Evolutionary conservation across 2,888 invertebrate genomes (phyloP), one percentile per base, ranked within the genome.

Genomic region (Osmoderma eremita): DNA sequence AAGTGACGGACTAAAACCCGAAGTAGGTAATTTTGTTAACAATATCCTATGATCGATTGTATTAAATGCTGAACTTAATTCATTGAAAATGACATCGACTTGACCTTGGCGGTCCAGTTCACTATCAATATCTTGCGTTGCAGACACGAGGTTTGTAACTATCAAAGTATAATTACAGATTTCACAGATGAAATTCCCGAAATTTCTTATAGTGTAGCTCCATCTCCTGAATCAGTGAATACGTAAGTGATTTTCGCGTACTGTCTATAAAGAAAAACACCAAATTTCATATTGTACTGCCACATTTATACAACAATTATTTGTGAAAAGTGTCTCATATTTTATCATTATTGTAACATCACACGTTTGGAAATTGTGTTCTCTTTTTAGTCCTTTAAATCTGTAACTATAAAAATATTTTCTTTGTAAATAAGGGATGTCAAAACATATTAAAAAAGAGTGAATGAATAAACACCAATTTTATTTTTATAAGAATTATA

Each of bases 401-500:
- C n/a, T 61, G 8, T 30, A 12, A 17, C 5, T 2, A 61, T 45
- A 12, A 30, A 36, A 22, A 42, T 45, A 17, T 58, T 65, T 62
- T 45, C 36, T 65, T 65, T 65, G 65, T 65, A 65, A 38, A 65
- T 65, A 65, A 65, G 12, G 30, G 56, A 58, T 65, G 49, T 65
- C 65, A 65, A 48, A 68, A 65, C 70, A 71, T 69, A 72, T 71
- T 71, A 70, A 68, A n/a, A n/a, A n/a, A 74, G 74, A 73, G 72
- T 74, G 70, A 70, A 73, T 78, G 61, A 17, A 61, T 30, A 48
- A 68, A 77, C 77, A 77, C 75, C 78, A 78, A 78, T 75, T 77
- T 78, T 79, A 79, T 79, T 79, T 78, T 79, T 79, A 77, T 79
- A 79, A 74, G 70, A 73, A 77, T 74, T 75, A 75, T 79, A 77